Evolutionary conservation across 2,888 invertebrate species (phyloP).

Genomic region (Didymodactylos carnosus): DNA sequence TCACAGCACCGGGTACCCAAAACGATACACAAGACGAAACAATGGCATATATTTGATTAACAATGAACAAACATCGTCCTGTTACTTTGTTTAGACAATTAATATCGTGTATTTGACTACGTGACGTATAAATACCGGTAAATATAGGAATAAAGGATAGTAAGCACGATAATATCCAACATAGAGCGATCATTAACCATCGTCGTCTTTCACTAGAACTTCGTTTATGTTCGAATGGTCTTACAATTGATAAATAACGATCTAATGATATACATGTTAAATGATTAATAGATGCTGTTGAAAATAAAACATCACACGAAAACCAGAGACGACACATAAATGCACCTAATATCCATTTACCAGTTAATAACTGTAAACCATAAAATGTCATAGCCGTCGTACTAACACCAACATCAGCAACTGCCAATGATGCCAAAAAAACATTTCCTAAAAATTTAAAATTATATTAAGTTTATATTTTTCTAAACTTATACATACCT

Average conservation of each 20-base stretch:
- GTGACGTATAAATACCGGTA: constrained; percentile 79
- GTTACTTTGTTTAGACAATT: constrained; percentile 19
- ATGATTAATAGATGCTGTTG: constrained; percentile 63
- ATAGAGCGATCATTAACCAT: constrained; percentile 43
- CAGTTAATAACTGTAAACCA: constrained; percentile 32
- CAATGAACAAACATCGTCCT: constrained; percentile 25
- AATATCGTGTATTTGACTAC: constrained; percentile 37
- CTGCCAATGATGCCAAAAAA: constrained; percentile 78
- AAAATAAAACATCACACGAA: constrained; percentile 76
- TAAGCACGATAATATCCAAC: constrained; percentile 72
- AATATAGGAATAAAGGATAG: constrained; percentile 84
- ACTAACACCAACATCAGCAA: constrained; percentile 78
- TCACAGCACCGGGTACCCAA: constrained; percentile 32
- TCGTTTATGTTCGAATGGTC: constrained; percentile 49
- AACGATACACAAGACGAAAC: constrained; percentile 32
- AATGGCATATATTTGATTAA: constrained; percentile 28
- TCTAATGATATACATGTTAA: constrained; percentile 83
- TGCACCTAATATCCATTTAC: constrained; percentile 47
- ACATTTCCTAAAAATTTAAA: too few relatives aligned
- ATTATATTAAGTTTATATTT: too few relatives aligned
- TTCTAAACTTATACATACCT: too few relatives aligned
- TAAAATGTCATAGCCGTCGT: constrained; percentile 33
- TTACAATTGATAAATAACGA: constrained; percentile 48
- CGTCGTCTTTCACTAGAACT: constrained; percentile 39
- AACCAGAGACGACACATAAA: constrained; percentile 84